phyloP scores from a whole-genome alignment of 2,113 vertebrate species.

The Bagarius yarrelli region DNA sequence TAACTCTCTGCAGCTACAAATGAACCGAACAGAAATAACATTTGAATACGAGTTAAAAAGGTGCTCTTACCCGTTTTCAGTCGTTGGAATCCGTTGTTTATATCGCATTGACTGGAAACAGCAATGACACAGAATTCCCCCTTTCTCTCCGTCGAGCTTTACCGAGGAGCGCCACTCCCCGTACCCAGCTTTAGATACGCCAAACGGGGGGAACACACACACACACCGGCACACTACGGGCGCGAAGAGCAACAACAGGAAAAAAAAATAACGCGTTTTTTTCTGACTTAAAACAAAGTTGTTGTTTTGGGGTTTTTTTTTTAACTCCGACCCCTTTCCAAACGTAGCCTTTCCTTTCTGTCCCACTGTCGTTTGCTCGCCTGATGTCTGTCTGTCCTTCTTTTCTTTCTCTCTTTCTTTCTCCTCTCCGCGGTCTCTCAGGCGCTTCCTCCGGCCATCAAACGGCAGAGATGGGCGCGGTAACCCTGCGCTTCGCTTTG shows the following conservation, averaged over 20 bases:
- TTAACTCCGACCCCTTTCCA: constrained; percentile 57
- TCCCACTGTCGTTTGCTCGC: constrained; percentile 56
- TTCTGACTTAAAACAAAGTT: background rate
- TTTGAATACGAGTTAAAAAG: background rate
- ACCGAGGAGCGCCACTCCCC: constrained; percentile 76
- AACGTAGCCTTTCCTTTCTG: constrained; percentile 60
- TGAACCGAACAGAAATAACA: background rate
- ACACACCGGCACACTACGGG: constrained; percentile 72
- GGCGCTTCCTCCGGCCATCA: constrained; percentile 76
- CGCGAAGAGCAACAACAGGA: constrained; percentile 59
- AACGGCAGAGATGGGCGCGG: constrained; percentile 81
- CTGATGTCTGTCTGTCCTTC: background rate
- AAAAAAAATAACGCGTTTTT: background rate
- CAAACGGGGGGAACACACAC: constrained; percentile 60
- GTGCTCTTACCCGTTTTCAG: constrained; percentile 71
- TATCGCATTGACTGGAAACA: constrained; percentile 76
- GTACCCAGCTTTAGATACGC: constrained; percentile 74
- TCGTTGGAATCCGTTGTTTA: constrained; percentile 69
- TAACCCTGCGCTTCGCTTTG: constrained; percentile 76
- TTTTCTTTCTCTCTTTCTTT: constrained; percentile 63
- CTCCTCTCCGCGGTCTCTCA: constrained; percentile 68
- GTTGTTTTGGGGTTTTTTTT: no score
- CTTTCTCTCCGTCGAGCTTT: constrained; percentile 68
- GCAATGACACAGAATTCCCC: constrained; percentile 50
- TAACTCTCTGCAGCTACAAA: constrained; percentile 37